Percentiles rank a stretch among this genome's conserved stretches.
Conservation (phyloP, 2,113 vertebrate species). For the Odocoileus virginianus region DNA sequence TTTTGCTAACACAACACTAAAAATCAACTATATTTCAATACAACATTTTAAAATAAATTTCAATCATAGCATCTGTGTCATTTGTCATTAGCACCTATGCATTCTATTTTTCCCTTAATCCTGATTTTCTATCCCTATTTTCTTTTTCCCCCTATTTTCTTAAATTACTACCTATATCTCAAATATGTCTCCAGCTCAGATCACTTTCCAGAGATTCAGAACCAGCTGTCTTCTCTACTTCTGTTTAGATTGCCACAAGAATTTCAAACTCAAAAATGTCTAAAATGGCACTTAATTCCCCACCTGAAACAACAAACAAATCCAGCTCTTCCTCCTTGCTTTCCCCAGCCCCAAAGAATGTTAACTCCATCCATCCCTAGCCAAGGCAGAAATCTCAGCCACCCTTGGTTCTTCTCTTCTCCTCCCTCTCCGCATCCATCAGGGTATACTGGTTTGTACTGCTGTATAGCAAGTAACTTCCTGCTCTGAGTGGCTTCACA, state of each 20-base stretch:
- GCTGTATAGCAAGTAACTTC: neutral
- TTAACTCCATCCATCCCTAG: neutral
- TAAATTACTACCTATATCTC: neutral
- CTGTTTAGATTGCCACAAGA: neutral
- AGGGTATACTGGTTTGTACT: neutral
- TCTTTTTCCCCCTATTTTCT: neutral
- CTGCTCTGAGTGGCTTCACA: neutral
- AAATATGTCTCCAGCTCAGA: neutral
- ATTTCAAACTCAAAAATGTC: neutral
- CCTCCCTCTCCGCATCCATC: neutral
- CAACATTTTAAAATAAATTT: neutral
- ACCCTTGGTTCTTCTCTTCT: neutral
- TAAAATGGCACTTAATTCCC: neutral
- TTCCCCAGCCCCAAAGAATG: neutral
- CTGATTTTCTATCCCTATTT: neutral
- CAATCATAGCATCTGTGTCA: neutral
- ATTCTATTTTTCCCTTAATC: neutral
- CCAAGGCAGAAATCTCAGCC: neutral
- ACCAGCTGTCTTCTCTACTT: neutral
- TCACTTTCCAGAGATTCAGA: neutral
- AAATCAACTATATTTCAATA: neutral
- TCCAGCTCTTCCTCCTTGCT: neutral
- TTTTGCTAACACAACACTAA: neutral
- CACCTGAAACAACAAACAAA: neutral
- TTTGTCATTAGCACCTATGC: neutral